Percentiles rank a stretch among this genome's conserved stretches.
Conservation (phyloP, 1,140 invertebrate genomes). For the Pissodes strobi region DNA sequence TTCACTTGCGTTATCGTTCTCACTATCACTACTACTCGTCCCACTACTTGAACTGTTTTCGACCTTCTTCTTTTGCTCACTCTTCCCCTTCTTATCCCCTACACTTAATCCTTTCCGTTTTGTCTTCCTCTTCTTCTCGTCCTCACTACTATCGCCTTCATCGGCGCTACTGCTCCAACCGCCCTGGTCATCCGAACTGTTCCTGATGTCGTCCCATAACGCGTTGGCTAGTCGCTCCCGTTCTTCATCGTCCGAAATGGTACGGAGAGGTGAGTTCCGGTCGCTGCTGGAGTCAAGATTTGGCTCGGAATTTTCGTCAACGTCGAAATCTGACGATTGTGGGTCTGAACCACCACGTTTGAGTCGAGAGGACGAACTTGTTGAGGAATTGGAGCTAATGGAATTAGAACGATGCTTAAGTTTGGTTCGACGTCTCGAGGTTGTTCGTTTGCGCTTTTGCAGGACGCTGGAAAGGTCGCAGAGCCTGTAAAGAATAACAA, state of each 20-base stretch:
- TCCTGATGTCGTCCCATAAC: conserved; percentile 11
- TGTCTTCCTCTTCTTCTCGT: neutral
- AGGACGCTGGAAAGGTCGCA: neutral
- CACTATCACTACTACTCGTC: neutral
- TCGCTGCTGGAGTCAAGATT: neutral
- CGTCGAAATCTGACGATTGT: too few species aligned
- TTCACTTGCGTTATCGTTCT: neutral
- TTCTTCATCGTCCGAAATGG: neutral
- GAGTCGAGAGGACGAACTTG: too few species aligned
- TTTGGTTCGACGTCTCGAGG: neutral
- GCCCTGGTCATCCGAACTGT: conserved; percentile 11
- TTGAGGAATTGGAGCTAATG: neutral
- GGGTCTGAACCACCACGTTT: too few species aligned
- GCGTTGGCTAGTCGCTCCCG: neutral
- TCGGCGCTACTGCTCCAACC: neutral
- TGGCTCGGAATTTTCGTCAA: too few species aligned
- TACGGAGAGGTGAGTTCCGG: neutral
- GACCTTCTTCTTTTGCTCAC: neutral
- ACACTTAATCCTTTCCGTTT: neutral
- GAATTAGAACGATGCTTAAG: neutral
- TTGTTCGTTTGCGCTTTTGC: neutral
- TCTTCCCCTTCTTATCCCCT: neutral
- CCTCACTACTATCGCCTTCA: neutral
- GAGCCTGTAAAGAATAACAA: too few species aligned
- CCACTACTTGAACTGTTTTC: neutral